These are phyloP conservation scores for Pao palembangensis DNA, from an alignment of 2,113 vertebrate species.

Conservation along the genomic window DNA sequence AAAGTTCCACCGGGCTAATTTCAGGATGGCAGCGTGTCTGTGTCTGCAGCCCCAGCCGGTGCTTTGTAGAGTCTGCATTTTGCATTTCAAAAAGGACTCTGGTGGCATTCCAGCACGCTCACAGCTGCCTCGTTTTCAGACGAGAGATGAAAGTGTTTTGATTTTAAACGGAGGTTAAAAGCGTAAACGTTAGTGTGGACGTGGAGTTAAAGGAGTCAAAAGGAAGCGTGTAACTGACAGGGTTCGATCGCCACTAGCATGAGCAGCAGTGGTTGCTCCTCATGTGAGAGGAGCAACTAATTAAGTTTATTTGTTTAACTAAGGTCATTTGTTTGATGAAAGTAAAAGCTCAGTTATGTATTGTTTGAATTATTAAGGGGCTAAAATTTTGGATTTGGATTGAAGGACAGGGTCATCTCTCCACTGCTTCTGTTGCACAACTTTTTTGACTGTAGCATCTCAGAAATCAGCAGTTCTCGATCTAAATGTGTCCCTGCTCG, in stretches of 20 bases:
- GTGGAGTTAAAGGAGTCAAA: slow-evolving; percentile 24
- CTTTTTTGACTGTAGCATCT: slow-evolving; percentile 53
- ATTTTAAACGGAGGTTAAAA: slow-evolving; percentile 9
- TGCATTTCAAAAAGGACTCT: slow-evolving; percentile 44
- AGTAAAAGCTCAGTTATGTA: slow-evolving; percentile 17
- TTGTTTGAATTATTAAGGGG: slow-evolving; percentile 30
- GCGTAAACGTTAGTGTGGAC: slow-evolving; percentile 20
- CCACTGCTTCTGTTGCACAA: slow-evolving; percentile 32
- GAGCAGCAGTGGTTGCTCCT: background rate
- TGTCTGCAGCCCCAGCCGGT: slow-evolving; percentile 14
- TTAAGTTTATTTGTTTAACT: background rate
- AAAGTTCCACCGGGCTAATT: slow-evolving; percentile 4
- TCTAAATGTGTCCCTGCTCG: slow-evolving; percentile 22
- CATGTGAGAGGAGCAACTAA: background rate
- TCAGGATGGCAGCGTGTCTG: slow-evolving; percentile 10
- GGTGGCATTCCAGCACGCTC: slow-evolving; percentile 24
- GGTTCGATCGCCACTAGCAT: too few relatives aligned
- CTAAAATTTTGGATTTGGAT: background rate
- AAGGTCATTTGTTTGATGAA: slow-evolving; percentile 17
- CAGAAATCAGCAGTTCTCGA: slow-evolving; percentile 25
- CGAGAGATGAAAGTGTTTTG: slow-evolving; percentile 12
- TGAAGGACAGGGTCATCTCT: slow-evolving; percentile 11
- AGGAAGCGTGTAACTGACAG: background rate
- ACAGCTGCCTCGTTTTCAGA: slow-evolving; percentile 29
- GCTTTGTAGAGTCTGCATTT: slow-evolving; percentile 32